phyloP scores from a whole-genome alignment of 2,113 vertebrate species.

The Rhea americana region DNA sequence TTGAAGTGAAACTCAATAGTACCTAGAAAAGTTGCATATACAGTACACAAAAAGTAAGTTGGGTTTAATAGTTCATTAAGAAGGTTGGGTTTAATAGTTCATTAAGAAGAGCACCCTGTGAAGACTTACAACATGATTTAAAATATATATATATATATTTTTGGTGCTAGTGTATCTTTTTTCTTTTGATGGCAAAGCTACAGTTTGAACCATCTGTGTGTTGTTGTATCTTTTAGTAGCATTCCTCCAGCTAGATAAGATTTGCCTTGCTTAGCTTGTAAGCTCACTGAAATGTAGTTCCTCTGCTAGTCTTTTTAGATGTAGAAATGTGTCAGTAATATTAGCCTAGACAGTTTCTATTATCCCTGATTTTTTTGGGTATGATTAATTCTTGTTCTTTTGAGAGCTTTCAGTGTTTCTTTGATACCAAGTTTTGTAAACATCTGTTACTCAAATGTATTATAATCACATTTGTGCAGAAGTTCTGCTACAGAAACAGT shows the following conservation, averaged over 20 bases:
- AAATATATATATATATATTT: not conserved
- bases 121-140: slow-evolving; percentile 35
- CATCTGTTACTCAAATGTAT: not conserved
- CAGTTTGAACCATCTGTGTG: slow-evolving; percentile 31
- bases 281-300: slow-evolving; percentile 32
- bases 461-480: not conserved
- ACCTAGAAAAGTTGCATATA: not conserved
- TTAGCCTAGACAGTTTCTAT: not conserved
- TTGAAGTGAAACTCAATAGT: not conserved
- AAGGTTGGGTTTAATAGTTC: slow-evolving; percentile 8
- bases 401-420: slow-evolving; percentile 33
- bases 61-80: slow-evolving; percentile 11
- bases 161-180: slow-evolving; percentile 66
- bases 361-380: not conserved
- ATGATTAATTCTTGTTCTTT: slow-evolving; percentile 44
- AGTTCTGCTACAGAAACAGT: not conserved
- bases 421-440: slow-evolving; percentile 14
- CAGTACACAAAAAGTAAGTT: not conserved
- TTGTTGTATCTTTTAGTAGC: slow-evolving; percentile 46
- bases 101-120: slow-evolving; percentile 42
- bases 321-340: slow-evolving; percentile 2
- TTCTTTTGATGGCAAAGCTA: slow-evolving; percentile 34
- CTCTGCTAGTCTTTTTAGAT: slow-evolving; percentile 41
- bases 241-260: slow-evolving; percentile 62
- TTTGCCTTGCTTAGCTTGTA: slow-evolving; percentile 53